phyloP scores from a whole-genome alignment of 2,888 invertebrate genomes.

The Sympetrum striolatum region DNA sequence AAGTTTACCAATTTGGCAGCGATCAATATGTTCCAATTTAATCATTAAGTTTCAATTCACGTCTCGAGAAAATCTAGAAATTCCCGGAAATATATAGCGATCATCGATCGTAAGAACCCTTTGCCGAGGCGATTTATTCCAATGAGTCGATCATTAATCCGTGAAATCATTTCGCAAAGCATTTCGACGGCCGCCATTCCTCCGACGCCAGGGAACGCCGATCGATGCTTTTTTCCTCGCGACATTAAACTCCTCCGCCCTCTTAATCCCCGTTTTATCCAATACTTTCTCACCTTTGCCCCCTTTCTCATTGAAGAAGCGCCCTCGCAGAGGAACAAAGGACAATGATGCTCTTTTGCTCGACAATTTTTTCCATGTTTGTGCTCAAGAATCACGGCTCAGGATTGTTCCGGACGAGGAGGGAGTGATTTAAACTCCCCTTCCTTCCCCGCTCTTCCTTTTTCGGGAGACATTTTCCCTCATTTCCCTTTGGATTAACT shows the following conservation, averaged over 20 bases:
- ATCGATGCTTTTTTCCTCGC: background rate
- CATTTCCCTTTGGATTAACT: background rate
- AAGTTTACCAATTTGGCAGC: no score
- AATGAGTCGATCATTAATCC: no score
- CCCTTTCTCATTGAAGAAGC: background rate
- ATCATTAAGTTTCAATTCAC: no score
- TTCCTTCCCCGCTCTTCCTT: background rate
- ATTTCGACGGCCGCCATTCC: no score
- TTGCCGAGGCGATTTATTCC: no score
- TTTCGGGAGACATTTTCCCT: background rate
- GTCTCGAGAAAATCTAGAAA: no score
- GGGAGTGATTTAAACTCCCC: background rate
- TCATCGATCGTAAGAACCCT: no score
- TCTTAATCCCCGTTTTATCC: background rate
- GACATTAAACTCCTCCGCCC: background rate
- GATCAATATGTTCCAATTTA: no score
- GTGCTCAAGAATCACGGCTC: background rate
- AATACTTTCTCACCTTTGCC: background rate
- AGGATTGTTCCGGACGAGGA: conserved; percentile 26
- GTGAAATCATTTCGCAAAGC: no score
- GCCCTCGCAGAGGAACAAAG: background rate
- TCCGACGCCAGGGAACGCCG: background rate
- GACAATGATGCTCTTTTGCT: conserved; percentile 32
- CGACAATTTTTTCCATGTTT: background rate
- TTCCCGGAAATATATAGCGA: no score